phyloP scores from a whole-genome alignment of 2,888 invertebrate species.

The Dryadula phaetusa region DNA sequence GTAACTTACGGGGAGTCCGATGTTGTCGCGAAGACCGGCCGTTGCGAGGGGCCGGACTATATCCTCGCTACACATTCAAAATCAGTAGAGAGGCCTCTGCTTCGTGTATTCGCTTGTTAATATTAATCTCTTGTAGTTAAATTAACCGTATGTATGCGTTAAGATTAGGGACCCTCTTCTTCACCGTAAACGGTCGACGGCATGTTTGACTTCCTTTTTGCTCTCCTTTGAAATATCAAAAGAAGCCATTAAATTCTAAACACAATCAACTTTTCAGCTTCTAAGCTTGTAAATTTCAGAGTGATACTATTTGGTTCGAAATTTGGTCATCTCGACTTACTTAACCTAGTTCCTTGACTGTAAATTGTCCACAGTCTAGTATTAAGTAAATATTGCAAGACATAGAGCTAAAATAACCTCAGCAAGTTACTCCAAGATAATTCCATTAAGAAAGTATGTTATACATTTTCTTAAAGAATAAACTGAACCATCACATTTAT shows the following conservation, averaged over 20 bases:
- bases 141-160: constrained; percentile 84
- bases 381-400: background rate
- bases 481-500: background rate
- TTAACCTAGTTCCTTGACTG: background rate
- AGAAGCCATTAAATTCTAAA: background rate
- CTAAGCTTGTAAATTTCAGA: background rate
- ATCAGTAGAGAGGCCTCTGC: constrained; percentile 79
- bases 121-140: constrained; percentile 76
- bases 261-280: no score
- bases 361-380: no score
- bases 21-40: constrained; percentile 80
- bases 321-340: background rate
- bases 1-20: constrained; percentile 72
- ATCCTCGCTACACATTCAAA: constrained; percentile 69
- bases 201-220: constrained; percentile 83
- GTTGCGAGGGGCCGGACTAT: constrained; percentile 80
- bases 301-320: background rate
- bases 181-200: constrained; percentile 76
- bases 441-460: constrained; percentile 7
- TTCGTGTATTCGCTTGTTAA: constrained; percentile 83
- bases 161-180: constrained; percentile 84
- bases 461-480: background rate
- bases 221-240: background rate
- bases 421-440: background rate
- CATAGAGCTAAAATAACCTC: background rate